Evolutionary conservation across 2,888 invertebrate genomes (phyloP).

Genomic region (Athalia rosae): DNA sequence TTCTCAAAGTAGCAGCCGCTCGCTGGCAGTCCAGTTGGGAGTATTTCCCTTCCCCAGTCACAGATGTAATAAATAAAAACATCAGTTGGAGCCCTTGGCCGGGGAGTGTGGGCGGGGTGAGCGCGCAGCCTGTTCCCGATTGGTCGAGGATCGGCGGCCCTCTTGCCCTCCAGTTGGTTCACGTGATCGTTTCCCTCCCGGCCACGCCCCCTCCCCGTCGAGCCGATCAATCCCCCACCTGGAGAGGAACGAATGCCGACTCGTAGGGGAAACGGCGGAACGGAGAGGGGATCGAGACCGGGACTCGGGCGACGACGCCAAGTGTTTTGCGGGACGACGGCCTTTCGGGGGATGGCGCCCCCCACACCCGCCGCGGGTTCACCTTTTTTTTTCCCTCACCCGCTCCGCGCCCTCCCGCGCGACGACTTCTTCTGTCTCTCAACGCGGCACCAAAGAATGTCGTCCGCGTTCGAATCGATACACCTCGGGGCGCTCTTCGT

Average conservation of each 20-base stretch:
- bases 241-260: conserved; percentile 46
- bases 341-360: conserved; percentile 49
- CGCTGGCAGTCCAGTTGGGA: conserved; percentile 71
- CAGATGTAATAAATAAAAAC: conserved; percentile 74
- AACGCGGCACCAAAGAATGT: conserved; percentile 53
- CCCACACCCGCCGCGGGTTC: conserved; percentile 62
- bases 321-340: conserved; percentile 75
- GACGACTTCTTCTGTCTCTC: conserved; percentile 44
- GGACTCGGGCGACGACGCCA: conserved; percentile 72
- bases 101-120: conserved; percentile 66
- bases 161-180: conserved; percentile 38
- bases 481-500: conserved; percentile 44
- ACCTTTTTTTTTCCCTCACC: conserved; percentile 25
- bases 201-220: conserved; percentile 56
- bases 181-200: conserved; percentile 43
- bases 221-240: conserved; percentile 62
- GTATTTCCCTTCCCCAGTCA: conserved; percentile 74
- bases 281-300: conserved; percentile 63
- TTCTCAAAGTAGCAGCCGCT: conserved; percentile 71
- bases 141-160: conserved; percentile 63
- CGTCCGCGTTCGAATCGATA: conserved; percentile 69
- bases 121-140: conserved; percentile 61
- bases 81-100: conserved; percentile 70
- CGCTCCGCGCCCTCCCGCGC: conserved; percentile 27
- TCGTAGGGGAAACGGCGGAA: conserved; percentile 53